Evolutionary conservation across 2,888 invertebrate species (phyloP).

Genomic region (Trilocha varians): DNA sequence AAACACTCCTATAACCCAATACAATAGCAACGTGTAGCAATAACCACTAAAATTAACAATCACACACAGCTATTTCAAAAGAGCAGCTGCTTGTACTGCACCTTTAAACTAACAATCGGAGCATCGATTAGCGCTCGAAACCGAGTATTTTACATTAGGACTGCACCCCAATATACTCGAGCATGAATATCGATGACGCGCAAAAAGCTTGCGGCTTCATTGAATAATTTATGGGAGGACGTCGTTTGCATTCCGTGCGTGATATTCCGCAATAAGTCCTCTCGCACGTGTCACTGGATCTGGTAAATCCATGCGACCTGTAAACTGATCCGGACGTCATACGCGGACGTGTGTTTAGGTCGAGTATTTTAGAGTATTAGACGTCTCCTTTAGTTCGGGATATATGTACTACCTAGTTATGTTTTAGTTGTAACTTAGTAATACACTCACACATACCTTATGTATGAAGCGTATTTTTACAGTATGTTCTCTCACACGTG

Average conservation of each 20-base stretch:
- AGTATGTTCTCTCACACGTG: no score
- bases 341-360: neutral
- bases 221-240: conserved; percentile 21
- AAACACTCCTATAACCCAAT: no score
- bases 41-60: no score
- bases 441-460: no score
- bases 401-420: neutral
- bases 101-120: no score
- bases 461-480: no score
- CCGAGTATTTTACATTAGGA: neutral
- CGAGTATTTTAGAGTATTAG: neutral
- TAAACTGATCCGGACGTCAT: conserved; percentile 1
- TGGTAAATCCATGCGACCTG: conserved; percentile 1
- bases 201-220: conserved; percentile 18
- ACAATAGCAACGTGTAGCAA: no score
- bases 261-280: conserved; percentile 14
- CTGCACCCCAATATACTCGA: neutral
- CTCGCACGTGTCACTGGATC: conserved; percentile 8
- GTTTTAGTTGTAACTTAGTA: no score
- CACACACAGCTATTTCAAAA: no score
- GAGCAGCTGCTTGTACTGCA: no score
- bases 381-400: neutral
- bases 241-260: conserved; percentile 19
- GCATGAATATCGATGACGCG: conserved; percentile 23
- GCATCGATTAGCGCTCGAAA: neutral